Evolutionary conservation across 2,797 vertebrate species (phyloP), one percentile per base, ranked within the genome.

Genomic region (Odontamblyopus lacepedii): DNA sequence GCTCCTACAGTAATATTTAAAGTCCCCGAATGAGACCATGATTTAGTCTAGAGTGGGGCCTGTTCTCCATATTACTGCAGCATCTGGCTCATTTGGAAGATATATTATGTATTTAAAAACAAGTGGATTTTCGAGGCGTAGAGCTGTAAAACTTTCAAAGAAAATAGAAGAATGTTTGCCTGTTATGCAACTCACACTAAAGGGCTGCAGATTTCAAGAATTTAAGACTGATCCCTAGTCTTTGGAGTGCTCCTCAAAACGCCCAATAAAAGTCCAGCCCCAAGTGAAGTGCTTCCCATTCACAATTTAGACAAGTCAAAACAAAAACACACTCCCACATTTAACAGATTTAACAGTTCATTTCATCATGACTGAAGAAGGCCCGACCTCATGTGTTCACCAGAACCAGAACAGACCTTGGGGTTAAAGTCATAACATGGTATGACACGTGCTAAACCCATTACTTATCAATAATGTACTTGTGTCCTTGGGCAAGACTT

Each of bases 141-240:
- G 32, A 19, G n/a, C 8, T 26, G 35, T 44, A 23, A 63, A 23
- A 12, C 4, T 65, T 48, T 19, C 3, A 65, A 65, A 50, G 23
- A 65, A 48, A 48, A 65, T 27, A 65, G 12, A 50, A 13, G 62
- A 65, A 50, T 29, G 50, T 19, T 26, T 16, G 29, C n/a, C n/a
- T 57, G 67, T 57, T 68, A 57, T 56, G 32, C 19, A 57, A 57
- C 53, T 35, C 19, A 69, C 51, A 35, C 19, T 16, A 23, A 69
- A 38, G 35, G 9, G 13, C n/a, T 18, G 30, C 1, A 15, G 13
- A 13, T 41, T 41, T 41, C 6, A 27, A 29, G 23, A 69, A 27
- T 27, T 59, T 41, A 8, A 44, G 13, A 41, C 26, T 5, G 1
- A 41, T 8, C n/a, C 30, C 18, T 59, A 23, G 26, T 59, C 67